These are phyloP conservation scores for Antedon bifida DNA, from an alignment of 35 echinoderm and acorn worm genomes.

Conservation along the genomic window DNA sequence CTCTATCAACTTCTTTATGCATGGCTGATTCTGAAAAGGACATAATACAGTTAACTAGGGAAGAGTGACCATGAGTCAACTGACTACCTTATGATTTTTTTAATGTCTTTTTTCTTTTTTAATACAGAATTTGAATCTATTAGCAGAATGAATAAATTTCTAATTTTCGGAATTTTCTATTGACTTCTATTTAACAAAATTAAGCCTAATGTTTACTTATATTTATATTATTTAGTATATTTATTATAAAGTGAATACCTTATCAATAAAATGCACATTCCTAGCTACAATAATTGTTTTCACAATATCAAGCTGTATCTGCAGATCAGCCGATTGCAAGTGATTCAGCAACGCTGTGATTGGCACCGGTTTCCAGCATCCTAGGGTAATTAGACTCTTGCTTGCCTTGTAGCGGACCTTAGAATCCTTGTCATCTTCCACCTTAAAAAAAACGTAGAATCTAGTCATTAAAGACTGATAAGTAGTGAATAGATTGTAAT, in stretches of 20 bases:
- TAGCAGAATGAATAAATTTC: too few relatives aligned
- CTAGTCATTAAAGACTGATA: too few relatives aligned
- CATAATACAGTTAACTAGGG: not conserved
- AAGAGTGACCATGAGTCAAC: too few relatives aligned
- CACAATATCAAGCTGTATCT: slow-evolving; percentile 41
- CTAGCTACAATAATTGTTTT: slow-evolving; percentile 65
- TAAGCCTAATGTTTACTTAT: too few relatives aligned
- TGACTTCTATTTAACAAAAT: too few relatives aligned
- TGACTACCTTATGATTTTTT: too few relatives aligned
- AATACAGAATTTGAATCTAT: too few relatives aligned
- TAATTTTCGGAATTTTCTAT: too few relatives aligned
- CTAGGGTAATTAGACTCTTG: slow-evolving; percentile 63
- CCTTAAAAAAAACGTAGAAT: slow-evolving; percentile 6
- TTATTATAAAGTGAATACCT: too few relatives aligned
- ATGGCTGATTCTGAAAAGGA: slow-evolving; percentile 30
- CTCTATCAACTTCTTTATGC: slow-evolving; percentile 27
- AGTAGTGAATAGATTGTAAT: too few relatives aligned
- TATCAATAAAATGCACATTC: slow-evolving; percentile 38
- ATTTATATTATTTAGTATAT: too few relatives aligned
- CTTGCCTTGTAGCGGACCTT: slow-evolving; percentile 62
- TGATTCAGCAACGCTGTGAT: slow-evolving; percentile 40
- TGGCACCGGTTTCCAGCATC: slow-evolving; percentile 39
- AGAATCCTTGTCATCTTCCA: slow-evolving; percentile 45
- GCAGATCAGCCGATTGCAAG: slow-evolving; percentile 26
- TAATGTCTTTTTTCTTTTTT: too few relatives aligned